Evolutionary conservation across 1,140 invertebrate species (phyloP).

Genomic region (Xylocopa sonorina): DNA sequence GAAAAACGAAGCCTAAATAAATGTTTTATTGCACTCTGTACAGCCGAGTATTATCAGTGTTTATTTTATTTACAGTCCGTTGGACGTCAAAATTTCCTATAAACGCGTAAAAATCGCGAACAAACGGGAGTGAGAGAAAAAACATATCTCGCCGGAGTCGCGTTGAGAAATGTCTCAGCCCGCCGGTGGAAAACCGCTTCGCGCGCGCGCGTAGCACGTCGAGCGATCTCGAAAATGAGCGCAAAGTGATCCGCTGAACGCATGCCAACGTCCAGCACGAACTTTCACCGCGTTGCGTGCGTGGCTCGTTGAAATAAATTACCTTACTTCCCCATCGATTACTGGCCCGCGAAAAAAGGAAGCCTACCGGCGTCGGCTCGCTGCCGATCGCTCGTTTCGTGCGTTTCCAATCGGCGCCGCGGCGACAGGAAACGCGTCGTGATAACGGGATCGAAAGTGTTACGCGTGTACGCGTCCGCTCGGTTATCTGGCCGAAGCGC

Average conservation of each 20-base stretch:
- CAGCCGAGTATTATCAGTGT: too few relatives aligned
- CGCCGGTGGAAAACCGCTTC: neutral
- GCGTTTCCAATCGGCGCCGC: neutral
- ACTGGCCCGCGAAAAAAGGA: neutral
- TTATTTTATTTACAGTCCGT: too few relatives aligned
- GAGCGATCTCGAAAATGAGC: neutral
- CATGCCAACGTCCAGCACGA: neutral
- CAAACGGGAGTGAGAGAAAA: too few relatives aligned
- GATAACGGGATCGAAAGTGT: slow-evolving; percentile 70
- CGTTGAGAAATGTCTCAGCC: too few relatives aligned
- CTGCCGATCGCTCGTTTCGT: neutral
- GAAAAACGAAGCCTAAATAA: too few relatives aligned
- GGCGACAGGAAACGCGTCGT: slow-evolving; percentile 63
- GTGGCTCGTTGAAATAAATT: neutral
- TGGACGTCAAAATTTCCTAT: too few relatives aligned
- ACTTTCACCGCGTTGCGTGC: slow-evolving; percentile 16
- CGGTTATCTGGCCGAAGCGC: slow-evolving; percentile 41
- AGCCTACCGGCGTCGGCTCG: neutral
- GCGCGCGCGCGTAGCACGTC: neutral
- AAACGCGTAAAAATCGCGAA: too few relatives aligned
- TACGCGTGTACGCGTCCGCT: slow-evolving; percentile 54
- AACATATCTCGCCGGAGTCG: too few relatives aligned
- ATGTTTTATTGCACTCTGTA: too few relatives aligned
- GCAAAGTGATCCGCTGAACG: neutral
- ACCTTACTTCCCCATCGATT: neutral